These are phyloP conservation scores for Sclerurus mexicanus DNA, from an alignment of 2,113 vertebrate species.

Conservation along the genomic window DNA sequence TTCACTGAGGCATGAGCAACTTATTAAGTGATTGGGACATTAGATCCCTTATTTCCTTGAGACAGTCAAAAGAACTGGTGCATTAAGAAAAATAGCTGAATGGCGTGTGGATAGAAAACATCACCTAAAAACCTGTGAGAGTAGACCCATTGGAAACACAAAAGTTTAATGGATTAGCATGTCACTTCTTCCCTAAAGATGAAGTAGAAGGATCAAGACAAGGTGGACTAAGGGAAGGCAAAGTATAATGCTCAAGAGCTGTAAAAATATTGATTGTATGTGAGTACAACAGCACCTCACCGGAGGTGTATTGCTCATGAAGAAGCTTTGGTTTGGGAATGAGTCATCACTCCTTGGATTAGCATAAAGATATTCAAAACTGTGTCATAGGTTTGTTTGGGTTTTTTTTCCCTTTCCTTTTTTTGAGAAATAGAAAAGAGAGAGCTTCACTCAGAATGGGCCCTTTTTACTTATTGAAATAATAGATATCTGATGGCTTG, in stretches of 20 bases:
- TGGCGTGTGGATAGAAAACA: not conserved
- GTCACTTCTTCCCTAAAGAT: not conserved
- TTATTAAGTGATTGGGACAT: not conserved
- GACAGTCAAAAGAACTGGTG: not conserved
- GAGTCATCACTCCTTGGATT: not conserved
- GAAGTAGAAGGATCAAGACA: not conserved
- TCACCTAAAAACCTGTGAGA: not conserved
- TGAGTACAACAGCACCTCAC: not conserved
- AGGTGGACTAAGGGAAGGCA: not conserved
- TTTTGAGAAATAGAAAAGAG: not conserved
- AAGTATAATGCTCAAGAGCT: not conserved
- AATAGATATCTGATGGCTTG: not conserved
- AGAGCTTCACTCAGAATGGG: not conserved
- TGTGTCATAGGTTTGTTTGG: not conserved
- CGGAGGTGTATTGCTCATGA: not conserved
- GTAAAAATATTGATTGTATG: not conserved
- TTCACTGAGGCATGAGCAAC: not conserved
- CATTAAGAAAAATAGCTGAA: not conserved
- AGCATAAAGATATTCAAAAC: not conserved
- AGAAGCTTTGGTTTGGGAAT: not conserved
- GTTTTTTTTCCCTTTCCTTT: fast-evolving
- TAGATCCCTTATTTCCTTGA: not conserved
- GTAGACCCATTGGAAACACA: not conserved
- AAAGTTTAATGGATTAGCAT: not conserved
- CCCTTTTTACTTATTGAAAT: not conserved